Conservation (phyloP, 2,888 invertebrate genomes). For the Megastigmus dorsalis region DNA sequence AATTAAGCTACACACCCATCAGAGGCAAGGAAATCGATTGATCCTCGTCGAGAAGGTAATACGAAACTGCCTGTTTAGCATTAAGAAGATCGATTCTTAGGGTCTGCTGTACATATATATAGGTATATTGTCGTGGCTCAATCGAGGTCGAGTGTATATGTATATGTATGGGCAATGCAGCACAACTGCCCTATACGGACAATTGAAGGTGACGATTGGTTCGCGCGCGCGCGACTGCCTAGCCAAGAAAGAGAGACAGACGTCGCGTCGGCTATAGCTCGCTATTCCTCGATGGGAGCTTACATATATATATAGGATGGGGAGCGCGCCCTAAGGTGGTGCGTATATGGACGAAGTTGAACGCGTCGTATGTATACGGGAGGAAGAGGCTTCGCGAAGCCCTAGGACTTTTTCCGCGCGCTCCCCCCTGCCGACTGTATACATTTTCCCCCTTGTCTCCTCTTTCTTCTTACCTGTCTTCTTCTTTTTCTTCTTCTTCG, state of each 20-base stretch:
- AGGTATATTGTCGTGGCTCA: no score
- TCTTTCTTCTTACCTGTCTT: slow-evolving; percentile 31
- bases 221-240: not conserved
- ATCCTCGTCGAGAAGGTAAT: not conserved
- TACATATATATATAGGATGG: not conserved
- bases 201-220: slow-evolving; percentile 39
- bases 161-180: no score
- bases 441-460: slow-evolving; percentile 12
- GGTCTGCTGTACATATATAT: not conserved
- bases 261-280: not conserved
- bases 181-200: not conserved
- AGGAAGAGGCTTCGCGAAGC: slow-evolving; percentile 55
- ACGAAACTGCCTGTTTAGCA: not conserved
- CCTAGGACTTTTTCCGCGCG: slow-evolving; percentile 24
- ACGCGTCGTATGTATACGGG: no score
- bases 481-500: not conserved
- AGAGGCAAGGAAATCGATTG: not conserved
- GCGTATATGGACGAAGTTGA: not conserved
- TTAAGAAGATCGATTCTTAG: slow-evolving; percentile 19
- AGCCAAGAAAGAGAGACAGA: slow-evolving; percentile 4
- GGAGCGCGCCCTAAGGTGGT: not conserved
- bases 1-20: not conserved
- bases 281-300: not conserved
- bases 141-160: slow-evolving; percentile 26
- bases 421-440: slow-evolving; percentile 27